Conservation (phyloP, 2,888 invertebrate genomes). For the Cylindroiulus punctatus region DNA sequence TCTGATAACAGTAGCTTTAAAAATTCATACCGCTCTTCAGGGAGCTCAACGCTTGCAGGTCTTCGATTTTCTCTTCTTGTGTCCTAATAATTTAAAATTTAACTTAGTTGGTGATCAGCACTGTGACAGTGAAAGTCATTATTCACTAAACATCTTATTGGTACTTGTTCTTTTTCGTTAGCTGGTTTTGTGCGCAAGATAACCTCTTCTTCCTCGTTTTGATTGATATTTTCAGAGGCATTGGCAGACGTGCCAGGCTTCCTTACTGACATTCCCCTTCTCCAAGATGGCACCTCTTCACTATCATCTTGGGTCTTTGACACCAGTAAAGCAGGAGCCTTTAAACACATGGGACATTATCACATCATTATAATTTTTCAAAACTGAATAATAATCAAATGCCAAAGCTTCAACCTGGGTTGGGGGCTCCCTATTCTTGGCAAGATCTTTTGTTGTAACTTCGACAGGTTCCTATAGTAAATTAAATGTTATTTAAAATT, state of each 20-base stretch:
- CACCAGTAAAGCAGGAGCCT: conserved; percentile 41
- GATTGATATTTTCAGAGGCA: conserved; percentile 51
- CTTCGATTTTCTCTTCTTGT: conserved; percentile 31
- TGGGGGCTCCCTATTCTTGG: conserved; percentile 47
- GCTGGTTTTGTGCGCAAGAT: conserved; percentile 42
- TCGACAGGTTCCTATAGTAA: conserved; percentile 19
- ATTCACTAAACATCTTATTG: background rate
- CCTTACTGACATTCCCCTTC: conserved; percentile 54
- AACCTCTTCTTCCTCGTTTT: conserved; percentile 49
- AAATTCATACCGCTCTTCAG: conserved; percentile 40
- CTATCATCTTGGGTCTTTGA: conserved; percentile 53
- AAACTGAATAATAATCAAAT: background rate
- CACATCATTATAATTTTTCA: background rate
- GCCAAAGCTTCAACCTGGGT: background rate
- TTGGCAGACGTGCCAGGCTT: conserved; percentile 54
- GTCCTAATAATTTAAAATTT: background rate
- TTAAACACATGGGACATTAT: background rate
- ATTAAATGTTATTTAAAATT: background rate
- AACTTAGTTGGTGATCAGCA: background rate
- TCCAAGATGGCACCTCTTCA: conserved; percentile 57
- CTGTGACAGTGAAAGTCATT: background rate
- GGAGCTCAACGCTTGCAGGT: conserved; percentile 35
- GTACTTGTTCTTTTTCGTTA: conserved; percentile 56
- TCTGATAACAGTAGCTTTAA: background rate
- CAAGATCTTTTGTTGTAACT: background rate